These are phyloP conservation scores for Cosmia pyralina DNA, from an alignment of 2,888 invertebrate species.

Conservation along the genomic window DNA sequence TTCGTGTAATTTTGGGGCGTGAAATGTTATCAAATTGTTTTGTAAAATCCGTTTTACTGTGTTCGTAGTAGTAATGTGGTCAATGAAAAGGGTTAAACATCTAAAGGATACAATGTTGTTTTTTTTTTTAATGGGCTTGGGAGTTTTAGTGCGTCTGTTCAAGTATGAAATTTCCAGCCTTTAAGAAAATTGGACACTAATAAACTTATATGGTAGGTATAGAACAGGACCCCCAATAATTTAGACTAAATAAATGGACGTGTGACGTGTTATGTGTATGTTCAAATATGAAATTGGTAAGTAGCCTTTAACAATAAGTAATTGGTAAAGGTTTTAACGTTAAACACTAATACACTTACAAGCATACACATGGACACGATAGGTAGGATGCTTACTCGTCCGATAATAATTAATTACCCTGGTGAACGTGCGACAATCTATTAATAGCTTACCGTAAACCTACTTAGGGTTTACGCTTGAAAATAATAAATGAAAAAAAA, in stretches of 20 bases:
- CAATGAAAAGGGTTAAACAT: neutral
- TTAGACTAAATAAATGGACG: no score
- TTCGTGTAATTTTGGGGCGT: neutral
- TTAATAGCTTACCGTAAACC: neutral
- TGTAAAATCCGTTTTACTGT: neutral
- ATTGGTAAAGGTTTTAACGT: no score
- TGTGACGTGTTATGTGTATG: neutral
- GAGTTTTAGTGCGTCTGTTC: no score
- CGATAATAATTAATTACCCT: constrained; percentile 12
- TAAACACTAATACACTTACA: neutral
- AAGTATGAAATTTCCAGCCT: no score
- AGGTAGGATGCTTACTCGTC: neutral
- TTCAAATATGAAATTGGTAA: neutral
- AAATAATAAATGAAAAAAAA: neutral
- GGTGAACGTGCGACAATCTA: neutral
- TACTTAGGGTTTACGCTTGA: neutral
- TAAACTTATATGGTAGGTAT: no score
- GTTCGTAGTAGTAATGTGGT: neutral
- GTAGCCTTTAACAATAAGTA: neutral
- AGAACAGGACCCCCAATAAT: no score
- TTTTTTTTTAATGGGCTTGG: neutral
- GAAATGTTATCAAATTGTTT: neutral
- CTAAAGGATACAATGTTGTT: neutral
- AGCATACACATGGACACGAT: neutral
- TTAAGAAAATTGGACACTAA: no score